Base-by-base conservation (phyloP, 2,888 invertebrate species). In the Apotomis capreana region DNA sequence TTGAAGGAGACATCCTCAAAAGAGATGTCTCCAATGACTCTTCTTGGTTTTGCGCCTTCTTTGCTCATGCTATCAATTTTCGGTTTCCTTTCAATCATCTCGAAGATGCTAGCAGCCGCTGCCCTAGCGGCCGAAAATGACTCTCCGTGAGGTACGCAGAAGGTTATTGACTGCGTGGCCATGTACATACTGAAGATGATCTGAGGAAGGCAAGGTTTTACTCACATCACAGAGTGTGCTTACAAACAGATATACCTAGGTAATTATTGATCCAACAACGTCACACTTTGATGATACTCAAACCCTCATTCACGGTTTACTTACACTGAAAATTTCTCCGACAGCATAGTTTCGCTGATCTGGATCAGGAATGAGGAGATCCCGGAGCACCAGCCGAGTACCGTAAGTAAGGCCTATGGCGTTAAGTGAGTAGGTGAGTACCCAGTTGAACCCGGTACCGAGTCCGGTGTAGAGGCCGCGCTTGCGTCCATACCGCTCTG, bases 341-440 rank as follows among this genome's bases (percentile, higher is more conserved):
- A 96, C 95, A 0, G 95, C 94, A 78, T 96, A 97, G 74, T 90
- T 92, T 26, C 94, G 91, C 12, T 95, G 94, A 5, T 95, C 94
- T 3, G 71, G 49, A 4, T 91, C 85, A 0, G 94, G 93, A 37
- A 94, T 89, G 12, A 93, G 88, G 8, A 95, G 93, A 79, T 96
- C 95, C 0, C 93, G 90, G 26, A 96, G 82, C 15, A 96, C 95
- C 8, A 97, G 90, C 68, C 94, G 89, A 0, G 96, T 95, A 0
- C 97, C 97, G 83, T 96, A 97, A 91, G 96, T 96, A 81, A 97
- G 95, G 3, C 96, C 96, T 26, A 97, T 88, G 0, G 96, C 95
- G 81, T 96, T 96, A 74, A 96, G 94, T 12, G 94, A 91, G 82
- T 96, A 97, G 5, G 96, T 95, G 51, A 96, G 94, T 36, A 96